These are phyloP conservation scores for Marasmarcha lunaedactyla DNA, from an alignment of 2,888 invertebrate genomes.

Conservation along the genomic window DNA sequence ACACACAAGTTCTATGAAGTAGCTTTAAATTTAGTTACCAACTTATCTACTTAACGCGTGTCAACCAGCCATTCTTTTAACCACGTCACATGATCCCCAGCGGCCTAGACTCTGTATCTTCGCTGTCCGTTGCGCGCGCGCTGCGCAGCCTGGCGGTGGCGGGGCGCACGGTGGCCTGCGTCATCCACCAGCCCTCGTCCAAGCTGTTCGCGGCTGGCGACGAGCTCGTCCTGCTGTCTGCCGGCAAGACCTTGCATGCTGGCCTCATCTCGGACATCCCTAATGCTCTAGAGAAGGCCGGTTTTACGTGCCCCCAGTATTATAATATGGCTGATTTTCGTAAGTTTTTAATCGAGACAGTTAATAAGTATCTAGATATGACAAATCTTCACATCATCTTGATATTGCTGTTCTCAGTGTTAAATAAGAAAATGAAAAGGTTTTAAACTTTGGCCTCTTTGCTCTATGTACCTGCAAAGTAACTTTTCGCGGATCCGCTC, in stretches of 20 bases:
- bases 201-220: constrained; percentile 80
- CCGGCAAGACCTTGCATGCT: constrained; percentile 76
- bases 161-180: constrained; percentile 79
- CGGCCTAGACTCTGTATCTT: constrained; percentile 75
- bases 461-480: too few species aligned
- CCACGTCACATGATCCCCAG: too few species aligned
- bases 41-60: too few species aligned
- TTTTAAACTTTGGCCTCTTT: too few species aligned
- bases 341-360: constrained; percentile 43
- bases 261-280: constrained; percentile 74
- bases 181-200: constrained; percentile 85
- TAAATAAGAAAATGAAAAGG: too few species aligned
- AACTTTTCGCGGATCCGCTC: too few species aligned
- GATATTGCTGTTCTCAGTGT: too few species aligned
- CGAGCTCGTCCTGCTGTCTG: constrained; percentile 76
- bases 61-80: too few species aligned
- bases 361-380: background rate
- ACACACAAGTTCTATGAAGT: too few species aligned
- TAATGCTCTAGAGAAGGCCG: constrained; percentile 68
- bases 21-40: too few species aligned
- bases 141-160: constrained; percentile 72
- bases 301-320: constrained; percentile 77
- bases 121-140: constrained; percentile 74
- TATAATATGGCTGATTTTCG: constrained; percentile 86
- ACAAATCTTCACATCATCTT: too few species aligned